Evolutionary conservation across 1,140 invertebrate species (phyloP).

Genomic region (Drosophila funebris): DNA sequence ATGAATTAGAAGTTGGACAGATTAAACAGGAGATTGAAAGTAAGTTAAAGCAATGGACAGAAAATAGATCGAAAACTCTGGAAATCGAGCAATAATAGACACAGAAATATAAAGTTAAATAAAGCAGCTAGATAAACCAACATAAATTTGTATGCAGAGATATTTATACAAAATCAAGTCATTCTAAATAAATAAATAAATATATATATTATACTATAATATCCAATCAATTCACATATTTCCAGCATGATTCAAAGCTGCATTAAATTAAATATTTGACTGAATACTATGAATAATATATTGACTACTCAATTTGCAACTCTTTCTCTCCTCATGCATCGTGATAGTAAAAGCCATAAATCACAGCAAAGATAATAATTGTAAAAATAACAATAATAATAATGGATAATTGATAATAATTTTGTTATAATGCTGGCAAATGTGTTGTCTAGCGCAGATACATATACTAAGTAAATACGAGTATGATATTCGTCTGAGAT

Average conservation of each 20-base stretch:
- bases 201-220: too few relatives aligned
- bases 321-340: background rate
- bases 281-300: background rate
- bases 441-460: conserved; percentile 2
- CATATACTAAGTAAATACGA: background rate
- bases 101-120: too few relatives aligned
- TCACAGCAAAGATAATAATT: conserved; percentile 5
- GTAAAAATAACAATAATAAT: background rate
- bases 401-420: conserved; percentile 34
- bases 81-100: too few relatives aligned
- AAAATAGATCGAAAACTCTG: too few relatives aligned
- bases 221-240: background rate
- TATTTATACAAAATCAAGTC: too few relatives aligned
- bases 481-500: background rate
- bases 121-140: too few relatives aligned
- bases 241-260: background rate
- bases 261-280: too few relatives aligned
- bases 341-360: conserved; percentile 19
- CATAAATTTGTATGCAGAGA: too few relatives aligned
- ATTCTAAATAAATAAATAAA: too few relatives aligned
- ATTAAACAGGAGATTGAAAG: too few relatives aligned
- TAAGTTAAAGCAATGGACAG: too few relatives aligned
- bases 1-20: too few relatives aligned
- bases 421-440: conserved; percentile 13
- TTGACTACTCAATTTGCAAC: background rate